These are phyloP conservation scores for Chrosomus eos DNA, from an alignment of 2,797 vertebrate species.

Conservation along the genomic window DNA sequence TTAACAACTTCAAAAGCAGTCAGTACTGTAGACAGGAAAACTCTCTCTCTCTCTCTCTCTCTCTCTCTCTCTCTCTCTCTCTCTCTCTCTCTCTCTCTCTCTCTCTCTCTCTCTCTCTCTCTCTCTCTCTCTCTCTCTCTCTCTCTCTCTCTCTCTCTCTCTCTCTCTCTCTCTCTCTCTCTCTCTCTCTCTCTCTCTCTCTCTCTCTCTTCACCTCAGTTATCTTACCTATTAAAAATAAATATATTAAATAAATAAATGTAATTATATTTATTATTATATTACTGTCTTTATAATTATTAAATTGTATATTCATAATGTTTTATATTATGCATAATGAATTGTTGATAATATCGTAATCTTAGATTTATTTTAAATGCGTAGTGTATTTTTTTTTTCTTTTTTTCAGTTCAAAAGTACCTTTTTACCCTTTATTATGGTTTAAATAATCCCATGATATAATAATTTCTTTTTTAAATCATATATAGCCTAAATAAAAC, in stretches of 20 bases:
- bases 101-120: too few species aligned
- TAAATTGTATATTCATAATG: neutral
- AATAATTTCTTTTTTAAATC: neutral
- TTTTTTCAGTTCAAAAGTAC: too few species aligned
- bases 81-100: too few species aligned
- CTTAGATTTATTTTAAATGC: neutral
- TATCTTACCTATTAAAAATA: neutral
- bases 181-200: too few species aligned
- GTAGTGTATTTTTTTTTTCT: neutral
- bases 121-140: too few species aligned
- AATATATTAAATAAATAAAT: too few species aligned
- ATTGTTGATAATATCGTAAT: neutral
- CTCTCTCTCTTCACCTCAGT: neutral
- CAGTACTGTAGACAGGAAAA: slow-evolving; percentile 67
- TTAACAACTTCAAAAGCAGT: slow-evolving; percentile 78
- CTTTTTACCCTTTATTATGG: neutral
- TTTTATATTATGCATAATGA: neutral
- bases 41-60: slow-evolving; percentile 52
- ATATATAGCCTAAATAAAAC: neutral
- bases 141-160: too few species aligned
- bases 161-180: too few species aligned
- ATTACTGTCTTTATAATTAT: neutral
- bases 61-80: neutral
- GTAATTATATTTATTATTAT: too few species aligned
- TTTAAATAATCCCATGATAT: neutral